Percentiles rank a stretch among this genome's conserved stretches.
These are phyloP conservation scores for Acleris sparsana DNA, from an alignment of 2,888 invertebrate species.

Conservation along the genomic window DNA sequence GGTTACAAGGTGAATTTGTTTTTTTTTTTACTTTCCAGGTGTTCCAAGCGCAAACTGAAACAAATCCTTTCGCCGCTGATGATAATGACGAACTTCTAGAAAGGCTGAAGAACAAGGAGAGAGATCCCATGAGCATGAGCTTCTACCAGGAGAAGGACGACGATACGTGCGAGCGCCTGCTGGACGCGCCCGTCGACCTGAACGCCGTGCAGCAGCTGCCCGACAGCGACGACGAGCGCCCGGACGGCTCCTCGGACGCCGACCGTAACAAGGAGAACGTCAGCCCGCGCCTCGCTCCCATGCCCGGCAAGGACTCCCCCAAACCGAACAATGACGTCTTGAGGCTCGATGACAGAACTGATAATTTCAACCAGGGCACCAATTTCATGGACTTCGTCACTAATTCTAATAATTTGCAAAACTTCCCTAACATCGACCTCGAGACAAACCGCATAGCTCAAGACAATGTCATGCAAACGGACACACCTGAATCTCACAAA, in stretches of 20 bases:
- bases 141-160: slow-evolving; percentile 85
- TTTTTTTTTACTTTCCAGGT: slow-evolving; percentile 53
- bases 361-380: slow-evolving; percentile 54
- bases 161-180: slow-evolving; percentile 74
- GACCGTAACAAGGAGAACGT: slow-evolving; percentile 70
- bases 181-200: slow-evolving; percentile 77
- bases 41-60: slow-evolving; percentile 74
- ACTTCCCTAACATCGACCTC: slow-evolving; percentile 63
- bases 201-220: slow-evolving; percentile 84
- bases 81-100: slow-evolving; percentile 76
- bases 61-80: slow-evolving; percentile 74
- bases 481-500: slow-evolving; percentile 80
- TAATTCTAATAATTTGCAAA: slow-evolving; percentile 58
- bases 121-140: slow-evolving; percentile 86
- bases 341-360: slow-evolving; percentile 60
- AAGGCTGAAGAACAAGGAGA: slow-evolving; percentile 81
- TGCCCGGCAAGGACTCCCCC: slow-evolving; percentile 69
- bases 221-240: slow-evolving; percentile 78
- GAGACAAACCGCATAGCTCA: slow-evolving; percentile 60
- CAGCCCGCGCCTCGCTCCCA: slow-evolving; percentile 51
- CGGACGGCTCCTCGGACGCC: slow-evolving; percentile 56
- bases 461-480: slow-evolving; percentile 66
- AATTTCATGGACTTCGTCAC: slow-evolving; percentile 62
- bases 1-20: background rate
- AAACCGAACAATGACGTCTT: slow-evolving; percentile 28